Conservation (phyloP, 1,140 invertebrate genomes). For the Drosophila rufa region DNA sequence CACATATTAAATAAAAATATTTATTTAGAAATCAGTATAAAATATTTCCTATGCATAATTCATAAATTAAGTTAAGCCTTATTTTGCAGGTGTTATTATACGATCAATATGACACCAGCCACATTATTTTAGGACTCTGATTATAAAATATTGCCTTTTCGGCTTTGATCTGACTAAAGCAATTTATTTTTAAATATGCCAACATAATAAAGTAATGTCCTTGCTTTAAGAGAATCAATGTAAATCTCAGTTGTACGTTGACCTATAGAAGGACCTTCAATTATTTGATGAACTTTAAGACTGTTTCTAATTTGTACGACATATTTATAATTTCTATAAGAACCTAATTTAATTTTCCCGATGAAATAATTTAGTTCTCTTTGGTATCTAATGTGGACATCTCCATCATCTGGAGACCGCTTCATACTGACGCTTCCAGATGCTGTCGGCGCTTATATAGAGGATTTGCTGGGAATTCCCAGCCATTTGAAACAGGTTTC, state of each 20-base stretch:
- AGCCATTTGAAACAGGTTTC: conserved; percentile 26
- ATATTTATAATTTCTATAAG: background rate
- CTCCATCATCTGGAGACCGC: background rate
- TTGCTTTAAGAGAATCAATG: no score
- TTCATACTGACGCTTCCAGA: conserved; percentile 7
- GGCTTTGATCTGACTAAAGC: background rate
- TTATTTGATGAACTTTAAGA: no score
- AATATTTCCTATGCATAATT: background rate
- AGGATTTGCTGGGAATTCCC: conserved; percentile 31
- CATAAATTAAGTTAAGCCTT: no score
- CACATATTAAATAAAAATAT: no score
- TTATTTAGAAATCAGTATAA: background rate
- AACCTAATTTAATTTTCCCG: background rate
- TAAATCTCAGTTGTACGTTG: no score
- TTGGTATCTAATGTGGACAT: background rate
- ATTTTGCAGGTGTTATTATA: background rate
- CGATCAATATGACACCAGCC: background rate
- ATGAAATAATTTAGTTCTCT: background rate
- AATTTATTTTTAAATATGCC: background rate
- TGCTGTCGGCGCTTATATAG: conserved; percentile 16
- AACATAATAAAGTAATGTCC: no score
- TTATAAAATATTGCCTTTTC: background rate
- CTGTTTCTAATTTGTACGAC: no score
- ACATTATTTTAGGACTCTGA: background rate
- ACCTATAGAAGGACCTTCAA: no score